These are phyloP conservation scores for Hymenopus coronatus DNA, from an alignment of 2,888 invertebrate genomes.

Conservation along the genomic window DNA sequence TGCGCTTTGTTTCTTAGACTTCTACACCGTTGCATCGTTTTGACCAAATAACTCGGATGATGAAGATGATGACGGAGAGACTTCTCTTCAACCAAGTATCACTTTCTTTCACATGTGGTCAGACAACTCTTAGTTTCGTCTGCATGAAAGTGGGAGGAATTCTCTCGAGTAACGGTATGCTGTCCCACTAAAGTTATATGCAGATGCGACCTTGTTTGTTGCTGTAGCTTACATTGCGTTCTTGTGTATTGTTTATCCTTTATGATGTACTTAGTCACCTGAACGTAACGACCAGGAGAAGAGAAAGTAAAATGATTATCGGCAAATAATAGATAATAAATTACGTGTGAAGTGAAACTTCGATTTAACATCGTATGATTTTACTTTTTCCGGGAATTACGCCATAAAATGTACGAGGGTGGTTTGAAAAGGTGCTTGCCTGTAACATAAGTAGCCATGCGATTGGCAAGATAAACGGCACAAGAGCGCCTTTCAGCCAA, in stretches of 20 bases:
- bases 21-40: too few species aligned
- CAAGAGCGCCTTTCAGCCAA: too few species aligned
- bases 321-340: too few species aligned
- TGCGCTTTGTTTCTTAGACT: too few species aligned
- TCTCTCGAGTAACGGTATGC: background rate
- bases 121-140: background rate
- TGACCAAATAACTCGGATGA: too few species aligned
- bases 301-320: background rate
- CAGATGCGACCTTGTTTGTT: background rate
- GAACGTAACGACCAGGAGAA: background rate
- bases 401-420: too few species aligned
- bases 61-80: background rate
- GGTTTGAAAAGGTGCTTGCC: too few species aligned
- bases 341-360: too few species aligned
- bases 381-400: too few species aligned
- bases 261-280: background rate
- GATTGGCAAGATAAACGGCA: too few species aligned
- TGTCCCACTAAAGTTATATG: background rate
- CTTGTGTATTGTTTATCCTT: background rate
- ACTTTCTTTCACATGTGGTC: background rate
- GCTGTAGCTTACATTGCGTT: background rate
- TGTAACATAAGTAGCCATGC: too few species aligned
- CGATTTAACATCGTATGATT: too few species aligned
- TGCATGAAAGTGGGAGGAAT: background rate
- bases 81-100: background rate